A percentile compares a stretch with the other conserved stretches of the same genome.
Evolutionary conservation across 2,797 vertebrate genomes (phyloP).

Genomic region (Meriones psammophilus): DNA sequence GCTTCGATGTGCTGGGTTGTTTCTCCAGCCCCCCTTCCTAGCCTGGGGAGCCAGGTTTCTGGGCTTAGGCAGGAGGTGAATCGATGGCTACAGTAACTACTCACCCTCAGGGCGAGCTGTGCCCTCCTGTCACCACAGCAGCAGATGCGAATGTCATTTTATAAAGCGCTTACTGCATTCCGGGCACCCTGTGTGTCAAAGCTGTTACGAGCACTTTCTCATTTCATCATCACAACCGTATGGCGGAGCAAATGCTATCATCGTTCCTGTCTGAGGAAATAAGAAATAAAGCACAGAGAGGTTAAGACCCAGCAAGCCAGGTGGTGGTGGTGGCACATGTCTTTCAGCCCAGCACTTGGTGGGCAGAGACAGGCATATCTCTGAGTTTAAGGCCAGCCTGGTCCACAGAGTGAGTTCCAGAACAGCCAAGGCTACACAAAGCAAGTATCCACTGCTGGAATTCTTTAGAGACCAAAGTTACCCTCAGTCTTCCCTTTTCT

Average conservation of each 20-base stretch:
- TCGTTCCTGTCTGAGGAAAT: neutral
- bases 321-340: neutral
- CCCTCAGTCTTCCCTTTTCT: neutral
- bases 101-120: neutral
- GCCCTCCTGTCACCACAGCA: conserved; percentile 11
- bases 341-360: neutral
- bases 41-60: neutral
- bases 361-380: neutral
- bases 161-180: conserved; percentile 54
- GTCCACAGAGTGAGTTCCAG: neutral
- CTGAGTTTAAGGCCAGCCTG: neutral
- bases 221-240: conserved; percentile 49
- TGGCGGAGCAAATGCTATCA: neutral
- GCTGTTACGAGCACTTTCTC: conserved; percentile 64
- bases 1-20: neutral
- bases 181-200: conserved; percentile 70
- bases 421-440: neutral
- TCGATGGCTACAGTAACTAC: neutral
- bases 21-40: neutral
- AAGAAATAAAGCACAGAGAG: neutral
- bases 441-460: neutral
- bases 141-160: conserved; percentile 56
- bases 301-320: neutral
- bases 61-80: conserved; percentile 19
- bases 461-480: neutral